phyloP scores from a whole-genome alignment of 2,797 vertebrate genomes.

The Pterois miles region DNA sequence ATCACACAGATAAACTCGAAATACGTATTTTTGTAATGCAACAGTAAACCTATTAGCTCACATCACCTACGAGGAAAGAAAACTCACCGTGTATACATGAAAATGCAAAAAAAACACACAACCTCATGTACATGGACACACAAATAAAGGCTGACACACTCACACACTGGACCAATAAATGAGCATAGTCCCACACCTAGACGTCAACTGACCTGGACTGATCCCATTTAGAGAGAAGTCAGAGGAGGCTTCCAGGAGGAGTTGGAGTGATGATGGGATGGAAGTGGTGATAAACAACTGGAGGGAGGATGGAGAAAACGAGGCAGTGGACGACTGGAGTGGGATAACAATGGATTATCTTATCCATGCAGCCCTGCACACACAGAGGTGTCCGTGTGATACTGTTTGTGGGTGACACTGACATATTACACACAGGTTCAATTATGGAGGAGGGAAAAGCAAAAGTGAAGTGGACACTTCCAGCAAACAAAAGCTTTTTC shows the following conservation, averaged over 20 bases:
- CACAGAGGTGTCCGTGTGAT: constrained; percentile 11
- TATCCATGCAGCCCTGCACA: constrained; percentile 49
- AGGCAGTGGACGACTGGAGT: constrained; percentile 42
- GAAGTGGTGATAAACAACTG: constrained; percentile 73
- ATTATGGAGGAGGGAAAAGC: constrained; percentile 7
- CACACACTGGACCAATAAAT: constrained; percentile 41
- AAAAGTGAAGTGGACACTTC: neutral
- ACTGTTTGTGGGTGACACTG: constrained; percentile 31
- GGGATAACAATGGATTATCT: constrained; percentile 56
- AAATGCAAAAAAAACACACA: neutral
- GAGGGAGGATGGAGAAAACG: constrained; percentile 64
- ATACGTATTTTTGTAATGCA: neutral
- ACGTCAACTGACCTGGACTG: constrained; percentile 80
- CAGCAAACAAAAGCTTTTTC: neutral
- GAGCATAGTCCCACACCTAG: constrained; percentile 51
- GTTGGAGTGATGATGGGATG: constrained; percentile 73
- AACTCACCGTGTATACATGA: neutral
- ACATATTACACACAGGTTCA: constrained; percentile 31
- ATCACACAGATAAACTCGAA: neutral
- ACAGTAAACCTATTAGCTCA: neutral
- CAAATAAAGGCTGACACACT: constrained; percentile 9
- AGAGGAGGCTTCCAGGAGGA: constrained; percentile 68
- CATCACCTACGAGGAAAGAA: neutral
- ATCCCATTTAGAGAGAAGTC: constrained; percentile 74
- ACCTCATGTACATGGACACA: neutral